Base-by-base conservation (phyloP, 2,888 invertebrate genomes). In the Digitonthophagus gazella region DNA sequence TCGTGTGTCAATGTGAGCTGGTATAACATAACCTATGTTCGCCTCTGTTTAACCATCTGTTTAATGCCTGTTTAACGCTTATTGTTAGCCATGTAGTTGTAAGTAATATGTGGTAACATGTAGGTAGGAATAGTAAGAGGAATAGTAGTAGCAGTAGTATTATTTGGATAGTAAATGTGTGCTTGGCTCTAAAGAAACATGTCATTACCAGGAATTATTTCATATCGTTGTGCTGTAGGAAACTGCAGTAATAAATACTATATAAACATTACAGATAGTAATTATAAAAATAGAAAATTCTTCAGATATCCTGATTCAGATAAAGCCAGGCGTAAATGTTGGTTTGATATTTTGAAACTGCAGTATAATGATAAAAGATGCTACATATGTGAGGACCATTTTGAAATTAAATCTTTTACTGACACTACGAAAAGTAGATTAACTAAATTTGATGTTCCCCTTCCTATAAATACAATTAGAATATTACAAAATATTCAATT, bases 201-300 rank as follows among this genome's bases (percentile, higher is more conserved):
- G 56, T 56, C 56, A 15, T 15, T 15, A 56, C 8, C 56, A 56
- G 56, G 56, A 15, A 56, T 56, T 56, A 15, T 15, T 56, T 56
- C 56, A 15, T 56, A 56, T 56, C 14, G 56, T n/a, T 56, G 56
- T 56, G 56, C 56, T 56, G 56, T 15, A 56, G 56, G n/a, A 56
- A 56, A 56, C 15, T 56, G 56, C 56, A 56, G 8, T 8, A 56
- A 56, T 8, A 2, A 56, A 56, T 56, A 56, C 56, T 56, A 56
- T 56, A n/a, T 15, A 15, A 15, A n/a, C n/a, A 56, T 56, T 15
- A 56, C 14, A 56, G 56, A 56, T 56, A 56, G 14, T 15, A 56
- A 56, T 56, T 56, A 56, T 3, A 56, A 8, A 44, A 44, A 44
- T 44, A 44, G n/a, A 44, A 44, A 44, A 44, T 44, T 44, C 54